These are phyloP conservation scores for Malurus melanocephalus DNA, from an alignment of 2,113 vertebrate genomes.

Conservation along the genomic window DNA sequence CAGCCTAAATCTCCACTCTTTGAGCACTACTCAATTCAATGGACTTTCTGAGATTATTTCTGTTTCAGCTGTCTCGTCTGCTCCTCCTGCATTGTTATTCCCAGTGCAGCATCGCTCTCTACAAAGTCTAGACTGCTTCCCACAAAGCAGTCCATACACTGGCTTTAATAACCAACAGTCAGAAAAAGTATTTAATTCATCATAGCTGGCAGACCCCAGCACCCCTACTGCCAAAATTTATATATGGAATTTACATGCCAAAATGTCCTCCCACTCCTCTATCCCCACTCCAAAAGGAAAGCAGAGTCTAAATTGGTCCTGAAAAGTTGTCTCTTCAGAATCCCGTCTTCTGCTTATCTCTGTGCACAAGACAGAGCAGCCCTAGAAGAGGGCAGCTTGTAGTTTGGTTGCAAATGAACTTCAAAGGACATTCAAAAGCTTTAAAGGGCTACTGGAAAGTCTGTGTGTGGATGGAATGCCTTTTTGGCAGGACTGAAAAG, in stretches of 20 bases:
- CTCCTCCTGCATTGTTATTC: neutral
- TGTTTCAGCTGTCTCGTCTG: neutral
- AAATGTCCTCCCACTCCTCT: neutral
- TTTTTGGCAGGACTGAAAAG: constrained; percentile 38
- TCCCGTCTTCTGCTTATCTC: constrained; percentile 36
- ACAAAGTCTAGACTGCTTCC: neutral
- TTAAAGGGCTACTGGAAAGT: constrained; percentile 20
- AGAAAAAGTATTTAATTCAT: neutral
- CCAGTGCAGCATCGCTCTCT: neutral
- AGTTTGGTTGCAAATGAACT: constrained; percentile 15
- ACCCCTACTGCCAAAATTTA: neutral
- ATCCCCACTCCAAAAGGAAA: neutral
- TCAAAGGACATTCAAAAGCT: constrained; percentile 6
- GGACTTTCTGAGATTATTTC: neutral
- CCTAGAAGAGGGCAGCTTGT: constrained; percentile 19
- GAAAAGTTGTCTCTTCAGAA: constrained; percentile 14
- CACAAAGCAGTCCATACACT: neutral
- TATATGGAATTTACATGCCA: neutral
- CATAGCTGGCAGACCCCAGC: neutral
- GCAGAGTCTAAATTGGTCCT: neutral
- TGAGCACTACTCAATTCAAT: neutral
- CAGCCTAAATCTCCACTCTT: neutral
- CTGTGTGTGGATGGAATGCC: neutral
- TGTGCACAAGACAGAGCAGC: constrained; percentile 23
- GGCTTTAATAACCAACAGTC: neutral